Evolutionary conservation across 1,140 invertebrate genomes (phyloP).

Genomic region (Bradysia coprophila): DNA sequence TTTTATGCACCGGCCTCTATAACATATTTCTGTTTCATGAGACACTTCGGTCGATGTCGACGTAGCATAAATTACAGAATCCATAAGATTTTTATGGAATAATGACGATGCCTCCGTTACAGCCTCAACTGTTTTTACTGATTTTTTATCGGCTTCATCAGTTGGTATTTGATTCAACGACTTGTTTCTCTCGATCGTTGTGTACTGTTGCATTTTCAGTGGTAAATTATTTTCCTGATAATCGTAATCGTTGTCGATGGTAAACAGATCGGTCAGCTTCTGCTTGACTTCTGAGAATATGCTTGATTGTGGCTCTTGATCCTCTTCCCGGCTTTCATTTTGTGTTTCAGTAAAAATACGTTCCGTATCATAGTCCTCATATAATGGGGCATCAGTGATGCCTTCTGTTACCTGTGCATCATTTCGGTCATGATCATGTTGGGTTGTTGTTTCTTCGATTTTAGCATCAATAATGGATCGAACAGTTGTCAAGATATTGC

Average conservation of each 20-base stretch:
- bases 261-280: constrained; percentile 19
- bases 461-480: neutral
- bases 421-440: neutral
- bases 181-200: neutral
- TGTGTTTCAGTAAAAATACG: too few relatives aligned
- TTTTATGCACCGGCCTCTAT: constrained; percentile 62
- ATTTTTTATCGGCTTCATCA: constrained; percentile 5
- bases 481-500: neutral
- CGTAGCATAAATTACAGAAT: constrained; percentile 34
- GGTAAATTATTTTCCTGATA: neutral
- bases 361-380: constrained; percentile 17
- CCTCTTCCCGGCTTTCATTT: too few relatives aligned
- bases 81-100: constrained; percentile 23
- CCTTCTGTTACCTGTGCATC: neutral
- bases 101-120: constrained; percentile 4
- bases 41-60: constrained; percentile 63
- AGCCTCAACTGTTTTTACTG: constrained; percentile 8
- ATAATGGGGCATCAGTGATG: neutral
- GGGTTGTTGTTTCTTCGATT: neutral
- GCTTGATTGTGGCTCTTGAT: constrained; percentile 9
- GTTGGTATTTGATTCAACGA: neutral
- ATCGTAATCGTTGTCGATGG: constrained; percentile 13
- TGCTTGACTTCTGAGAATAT: constrained; percentile 20
- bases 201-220: neutral
- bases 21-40: constrained; percentile 73